Evolutionary conservation across 1,140 invertebrate genomes (phyloP).

Genomic region (Linepithema humile): DNA sequence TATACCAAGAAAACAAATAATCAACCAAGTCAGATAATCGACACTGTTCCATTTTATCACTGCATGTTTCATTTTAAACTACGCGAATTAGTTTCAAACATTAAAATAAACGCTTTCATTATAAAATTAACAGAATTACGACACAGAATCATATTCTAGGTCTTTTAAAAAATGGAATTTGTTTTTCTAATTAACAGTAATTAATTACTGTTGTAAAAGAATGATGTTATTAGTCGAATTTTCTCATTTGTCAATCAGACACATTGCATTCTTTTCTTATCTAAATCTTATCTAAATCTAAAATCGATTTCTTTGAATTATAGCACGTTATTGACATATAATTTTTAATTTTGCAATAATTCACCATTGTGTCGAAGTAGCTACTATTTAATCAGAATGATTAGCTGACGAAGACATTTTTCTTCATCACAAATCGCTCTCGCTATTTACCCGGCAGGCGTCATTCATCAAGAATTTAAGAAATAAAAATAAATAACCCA

Average conservation of each 20-base stretch:
- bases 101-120: slow-evolving; percentile 8
- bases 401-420: slow-evolving; percentile 23
- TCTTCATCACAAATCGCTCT: not conserved
- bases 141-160: not conserved
- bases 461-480: slow-evolving; percentile 18
- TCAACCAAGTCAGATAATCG: too few relatives aligned
- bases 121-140: slow-evolving; percentile 9
- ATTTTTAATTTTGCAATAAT: too few relatives aligned
- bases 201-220: not conserved
- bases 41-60: slow-evolving; percentile 6
- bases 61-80: slow-evolving; percentile 12
- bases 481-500: slow-evolving; percentile 8
- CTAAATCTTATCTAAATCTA: too few relatives aligned
- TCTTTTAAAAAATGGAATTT: not conserved
- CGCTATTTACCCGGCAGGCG: not conserved
- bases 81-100: not conserved
- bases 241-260: not conserved
- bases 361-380: too few relatives aligned
- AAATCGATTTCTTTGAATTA: not conserved
- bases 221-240: not conserved
- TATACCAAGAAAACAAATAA: slow-evolving; percentile 31
- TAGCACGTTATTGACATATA: too few relatives aligned
- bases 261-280: not conserved
- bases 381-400: too few relatives aligned
- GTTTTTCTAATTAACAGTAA: slow-evolving; percentile 1